phyloP scores from a whole-genome alignment of 2,888 invertebrate species.

The Copidosoma aretas region DNA sequence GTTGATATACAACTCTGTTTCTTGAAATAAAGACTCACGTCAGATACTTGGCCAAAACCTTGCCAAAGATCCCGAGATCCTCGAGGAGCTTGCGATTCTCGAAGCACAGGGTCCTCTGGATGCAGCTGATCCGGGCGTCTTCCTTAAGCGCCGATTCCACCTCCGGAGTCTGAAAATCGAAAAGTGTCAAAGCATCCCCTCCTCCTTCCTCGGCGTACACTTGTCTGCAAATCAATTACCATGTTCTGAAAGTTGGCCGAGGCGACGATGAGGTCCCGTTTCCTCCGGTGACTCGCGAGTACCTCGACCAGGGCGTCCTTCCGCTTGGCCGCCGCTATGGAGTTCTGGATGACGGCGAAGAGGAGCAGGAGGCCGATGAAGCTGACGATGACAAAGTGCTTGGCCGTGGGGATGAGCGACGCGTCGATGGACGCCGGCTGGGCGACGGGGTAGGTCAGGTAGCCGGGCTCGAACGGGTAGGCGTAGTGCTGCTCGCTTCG shows the following conservation, averaged over 20 bases:
- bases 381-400: slow-evolving; percentile 57
- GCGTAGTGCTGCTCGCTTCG: slow-evolving; percentile 47
- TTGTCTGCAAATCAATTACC: too few relatives aligned
- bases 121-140: slow-evolving; percentile 56
- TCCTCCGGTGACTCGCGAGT: slow-evolving; percentile 52
- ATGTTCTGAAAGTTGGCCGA: slow-evolving; percentile 6
- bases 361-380: slow-evolving; percentile 59
- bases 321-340: slow-evolving; percentile 52
- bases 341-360: slow-evolving; percentile 59
- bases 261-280: slow-evolving; percentile 48
- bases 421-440: slow-evolving; percentile 42
- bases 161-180: slow-evolving; percentile 54
- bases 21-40: slow-evolving; percentile 49
- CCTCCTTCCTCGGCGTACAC: too few relatives aligned
- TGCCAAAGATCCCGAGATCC: slow-evolving; percentile 53
- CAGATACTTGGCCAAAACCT: slow-evolving; percentile 54
- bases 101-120: slow-evolving; percentile 56
- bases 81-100: slow-evolving; percentile 54
- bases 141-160: slow-evolving; percentile 53
- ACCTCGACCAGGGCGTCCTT: slow-evolving; percentile 55
- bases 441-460: slow-evolving; percentile 44
- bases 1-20: background rate
- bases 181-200: too few relatives aligned
- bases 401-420: slow-evolving; percentile 51
- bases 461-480: slow-evolving; percentile 46